Evolutionary conservation across 1,140 invertebrate genomes (phyloP).

Genomic region (Panagrolaimus sp.): DNA sequence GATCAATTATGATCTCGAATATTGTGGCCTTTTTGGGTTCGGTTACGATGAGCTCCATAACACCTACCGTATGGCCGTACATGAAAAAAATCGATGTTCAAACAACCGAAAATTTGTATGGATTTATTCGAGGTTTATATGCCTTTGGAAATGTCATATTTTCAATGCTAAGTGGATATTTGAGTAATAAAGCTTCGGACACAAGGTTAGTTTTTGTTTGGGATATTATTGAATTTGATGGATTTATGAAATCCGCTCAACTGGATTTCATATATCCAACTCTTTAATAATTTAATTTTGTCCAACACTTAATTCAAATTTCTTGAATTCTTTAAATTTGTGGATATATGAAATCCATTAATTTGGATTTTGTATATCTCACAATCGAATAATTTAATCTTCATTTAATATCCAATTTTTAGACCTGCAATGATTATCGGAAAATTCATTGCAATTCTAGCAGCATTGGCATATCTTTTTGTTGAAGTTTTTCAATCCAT

Average conservation of each 20-base stretch:
- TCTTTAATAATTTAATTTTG: no score
- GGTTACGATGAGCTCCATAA: slow-evolving; percentile 32
- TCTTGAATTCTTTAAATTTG: no score
- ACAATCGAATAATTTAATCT: no score
- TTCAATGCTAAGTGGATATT: slow-evolving; percentile 40
- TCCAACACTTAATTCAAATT: no score
- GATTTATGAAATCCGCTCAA: not conserved
- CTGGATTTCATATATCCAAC: no score
- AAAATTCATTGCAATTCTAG: slow-evolving; percentile 46
- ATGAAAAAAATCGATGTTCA: slow-evolving; percentile 30
- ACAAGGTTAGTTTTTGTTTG: slow-evolving; percentile 35
- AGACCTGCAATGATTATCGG: slow-evolving; percentile 43
- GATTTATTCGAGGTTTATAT: slow-evolving; percentile 43
- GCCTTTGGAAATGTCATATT: slow-evolving; percentile 37
- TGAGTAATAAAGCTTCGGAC: slow-evolving; percentile 35
- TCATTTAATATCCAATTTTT: no score
- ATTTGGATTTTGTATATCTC: no score
- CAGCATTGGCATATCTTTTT: slow-evolving; percentile 41
- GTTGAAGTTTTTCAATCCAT: not conserved
- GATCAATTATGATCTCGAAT: slow-evolving; percentile 45
- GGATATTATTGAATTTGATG: slow-evolving; percentile 17
- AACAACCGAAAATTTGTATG: slow-evolving; percentile 50
- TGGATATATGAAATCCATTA: no score
- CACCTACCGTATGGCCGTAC: slow-evolving; percentile 42
- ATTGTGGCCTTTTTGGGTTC: slow-evolving; percentile 43